A percentile compares a stretch with the other conserved stretches of the same genome.
Conservation (phyloP, 2,797 vertebrate genomes). For the Acipenser ruthenus region DNA sequence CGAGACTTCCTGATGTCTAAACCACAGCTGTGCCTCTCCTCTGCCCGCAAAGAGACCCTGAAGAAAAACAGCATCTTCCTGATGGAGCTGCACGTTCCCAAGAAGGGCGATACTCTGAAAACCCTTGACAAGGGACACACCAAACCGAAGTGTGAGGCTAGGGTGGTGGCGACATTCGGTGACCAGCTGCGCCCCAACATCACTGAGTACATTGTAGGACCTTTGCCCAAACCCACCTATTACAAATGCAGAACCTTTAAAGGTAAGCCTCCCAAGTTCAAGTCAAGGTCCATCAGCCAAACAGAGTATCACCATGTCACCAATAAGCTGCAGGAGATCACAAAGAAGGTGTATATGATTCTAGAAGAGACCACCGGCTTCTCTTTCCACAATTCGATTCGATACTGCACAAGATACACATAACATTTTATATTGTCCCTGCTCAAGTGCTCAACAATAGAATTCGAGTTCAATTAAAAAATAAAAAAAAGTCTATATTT, state of each 20-base stretch:
- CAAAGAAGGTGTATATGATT: constrained; percentile 36
- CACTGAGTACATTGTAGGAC: constrained; percentile 53
- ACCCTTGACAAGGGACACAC: constrained; percentile 27
- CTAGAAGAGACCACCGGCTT: constrained; percentile 38
- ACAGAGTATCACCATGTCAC: constrained; percentile 40
- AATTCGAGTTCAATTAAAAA: too few relatives aligned
- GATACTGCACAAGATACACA: too few relatives aligned
- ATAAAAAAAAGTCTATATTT: too few relatives aligned
- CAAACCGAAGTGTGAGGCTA: constrained; percentile 38
- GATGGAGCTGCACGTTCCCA: constrained; percentile 52
- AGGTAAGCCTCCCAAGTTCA: constrained; percentile 24
- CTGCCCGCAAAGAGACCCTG: background rate
- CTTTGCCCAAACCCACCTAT: constrained; percentile 40
- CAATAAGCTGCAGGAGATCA: constrained; percentile 7
- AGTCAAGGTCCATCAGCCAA: constrained; percentile 31
- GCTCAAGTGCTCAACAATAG: too few relatives aligned
- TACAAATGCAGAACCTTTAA: constrained; percentile 13
- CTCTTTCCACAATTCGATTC: constrained; percentile 24
- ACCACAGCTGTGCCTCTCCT: constrained; percentile 37
- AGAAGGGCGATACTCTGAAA: constrained; percentile 38
- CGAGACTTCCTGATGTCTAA: constrained; percentile 40
- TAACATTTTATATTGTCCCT: too few relatives aligned
- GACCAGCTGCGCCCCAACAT: constrained; percentile 40
- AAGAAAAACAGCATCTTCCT: constrained; percentile 55
- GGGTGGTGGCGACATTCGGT: constrained; percentile 46